A percentile compares a stretch with the other conserved stretches of the same genome.
These are phyloP conservation scores for Oopsacas minuta DNA, from an alignment of 37 sponge, comb jelly and placozoan species.

Conservation along the genomic window DNA sequence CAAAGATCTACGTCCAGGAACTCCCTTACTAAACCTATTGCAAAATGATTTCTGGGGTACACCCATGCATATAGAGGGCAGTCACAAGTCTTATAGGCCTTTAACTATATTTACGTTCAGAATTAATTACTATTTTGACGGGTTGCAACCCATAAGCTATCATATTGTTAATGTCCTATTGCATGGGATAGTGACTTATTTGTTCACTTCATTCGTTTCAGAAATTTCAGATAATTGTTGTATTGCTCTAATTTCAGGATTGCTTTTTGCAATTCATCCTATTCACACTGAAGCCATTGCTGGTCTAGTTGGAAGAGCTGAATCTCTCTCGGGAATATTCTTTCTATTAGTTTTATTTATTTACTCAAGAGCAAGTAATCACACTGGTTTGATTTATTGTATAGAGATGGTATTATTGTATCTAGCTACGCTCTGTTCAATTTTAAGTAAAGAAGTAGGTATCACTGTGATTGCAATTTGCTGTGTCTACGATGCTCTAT, in stretches of 20 bases:
- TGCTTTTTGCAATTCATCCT: constrained; percentile 29
- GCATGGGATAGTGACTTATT: constrained; percentile 52
- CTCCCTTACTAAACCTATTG: constrained; percentile 58
- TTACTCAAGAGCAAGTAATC: constrained; percentile 30
- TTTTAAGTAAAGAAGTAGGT: constrained; percentile 74
- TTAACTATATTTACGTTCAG: constrained; percentile 71
- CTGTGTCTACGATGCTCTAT: constrained; percentile 44
- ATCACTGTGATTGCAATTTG: constrained; percentile 73
- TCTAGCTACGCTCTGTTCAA: constrained; percentile 31
- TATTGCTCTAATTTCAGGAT: neutral
- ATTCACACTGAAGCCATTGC: constrained; percentile 52
- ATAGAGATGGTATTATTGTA: constrained; percentile 17
- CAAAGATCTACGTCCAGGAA: constrained; percentile 42
- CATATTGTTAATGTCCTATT: constrained; percentile 74
- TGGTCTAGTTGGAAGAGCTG: constrained; percentile 88
- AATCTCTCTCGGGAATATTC: constrained; percentile 59
- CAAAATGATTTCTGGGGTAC: constrained; percentile 91
- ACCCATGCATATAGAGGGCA: constrained; percentile 62
- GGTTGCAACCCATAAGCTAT: constrained; percentile 67
- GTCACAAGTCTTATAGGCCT: constrained; percentile 92
- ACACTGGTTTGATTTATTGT: neutral
- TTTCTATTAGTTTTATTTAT: constrained; percentile 37
- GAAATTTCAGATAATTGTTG: neutral
- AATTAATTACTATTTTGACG: constrained; percentile 64
- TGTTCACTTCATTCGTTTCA: constrained; percentile 34